Evolutionary conservation across 1,140 invertebrate species (phyloP).

Genomic region (Propsilocerus akamusi): DNA sequence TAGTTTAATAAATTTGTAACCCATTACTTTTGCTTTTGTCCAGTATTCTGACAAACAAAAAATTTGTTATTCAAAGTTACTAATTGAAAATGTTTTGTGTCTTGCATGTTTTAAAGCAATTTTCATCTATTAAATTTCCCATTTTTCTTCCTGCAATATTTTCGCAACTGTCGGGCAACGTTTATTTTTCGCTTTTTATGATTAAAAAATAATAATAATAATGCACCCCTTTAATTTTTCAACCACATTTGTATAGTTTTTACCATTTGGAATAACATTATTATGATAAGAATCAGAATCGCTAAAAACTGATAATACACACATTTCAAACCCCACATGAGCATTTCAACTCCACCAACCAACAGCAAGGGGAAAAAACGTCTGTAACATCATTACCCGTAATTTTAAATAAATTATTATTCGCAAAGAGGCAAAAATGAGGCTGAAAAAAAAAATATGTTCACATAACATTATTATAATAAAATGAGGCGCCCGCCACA

Average conservation of each 20-base stretch:
- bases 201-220: too few species aligned
- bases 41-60: background rate
- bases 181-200: too few species aligned
- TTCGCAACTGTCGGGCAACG: too few species aligned
- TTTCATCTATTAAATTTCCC: too few species aligned
- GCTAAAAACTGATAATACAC: background rate
- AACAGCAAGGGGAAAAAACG: background rate
- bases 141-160: too few species aligned
- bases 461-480: background rate
- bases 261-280: conserved; percentile 1
- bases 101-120: conserved; percentile 1
- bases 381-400: conserved; percentile 1
- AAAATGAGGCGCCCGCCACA: too few species aligned
- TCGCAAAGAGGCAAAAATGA: background rate
- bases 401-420: conserved; percentile 3
- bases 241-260: too few species aligned
- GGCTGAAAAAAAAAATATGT: background rate
- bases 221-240: too few species aligned
- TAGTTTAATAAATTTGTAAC: conserved; percentile 3
- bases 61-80: background rate
- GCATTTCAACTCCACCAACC: background rate
- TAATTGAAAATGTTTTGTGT: background rate
- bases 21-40: conserved; percentile 2
- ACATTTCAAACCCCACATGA: background rate
- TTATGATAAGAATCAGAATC: conserved; percentile 1